phyloP scores from a whole-genome alignment of 1,140 invertebrate genomes.

The Euura lappo region DNA sequence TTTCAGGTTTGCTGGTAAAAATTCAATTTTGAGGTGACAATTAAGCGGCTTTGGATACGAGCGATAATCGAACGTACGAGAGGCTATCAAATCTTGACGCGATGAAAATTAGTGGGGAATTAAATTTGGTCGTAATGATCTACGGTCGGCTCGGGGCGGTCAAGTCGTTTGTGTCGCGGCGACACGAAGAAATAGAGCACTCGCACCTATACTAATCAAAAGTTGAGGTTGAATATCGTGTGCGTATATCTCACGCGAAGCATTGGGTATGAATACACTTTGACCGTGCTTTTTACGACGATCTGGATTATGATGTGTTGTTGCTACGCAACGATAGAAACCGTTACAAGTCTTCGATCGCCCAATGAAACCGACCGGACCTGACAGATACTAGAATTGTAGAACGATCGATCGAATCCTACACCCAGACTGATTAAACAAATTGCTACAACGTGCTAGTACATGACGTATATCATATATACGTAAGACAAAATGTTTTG shows the following conservation, averaged over 20 bases:
- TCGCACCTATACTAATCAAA: background rate
- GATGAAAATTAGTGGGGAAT: background rate
- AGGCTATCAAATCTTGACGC: background rate
- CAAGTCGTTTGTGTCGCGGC: background rate
- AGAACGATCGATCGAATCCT: background rate
- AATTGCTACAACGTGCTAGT: background rate
- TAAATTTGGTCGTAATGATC: background rate
- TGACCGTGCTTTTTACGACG: background rate
- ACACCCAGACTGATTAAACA: background rate
- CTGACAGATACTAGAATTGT: background rate
- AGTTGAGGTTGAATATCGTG: background rate
- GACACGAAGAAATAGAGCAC: background rate
- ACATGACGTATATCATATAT: background rate
- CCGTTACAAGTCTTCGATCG: background rate
- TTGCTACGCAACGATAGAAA: background rate
- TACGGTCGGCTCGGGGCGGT: background rate
- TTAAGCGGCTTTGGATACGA: background rate
- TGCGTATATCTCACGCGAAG: background rate
- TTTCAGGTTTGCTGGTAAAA: too few relatives aligned
- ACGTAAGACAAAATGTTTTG: background rate
- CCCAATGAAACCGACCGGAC: background rate
- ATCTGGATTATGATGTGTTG: background rate
- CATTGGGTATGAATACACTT: background rate
- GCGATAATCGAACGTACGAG: background rate
- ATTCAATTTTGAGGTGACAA: background rate